phyloP scores from a whole-genome alignment of 2,888 invertebrate genomes.

The Shargacucullia verbasci region DNA sequence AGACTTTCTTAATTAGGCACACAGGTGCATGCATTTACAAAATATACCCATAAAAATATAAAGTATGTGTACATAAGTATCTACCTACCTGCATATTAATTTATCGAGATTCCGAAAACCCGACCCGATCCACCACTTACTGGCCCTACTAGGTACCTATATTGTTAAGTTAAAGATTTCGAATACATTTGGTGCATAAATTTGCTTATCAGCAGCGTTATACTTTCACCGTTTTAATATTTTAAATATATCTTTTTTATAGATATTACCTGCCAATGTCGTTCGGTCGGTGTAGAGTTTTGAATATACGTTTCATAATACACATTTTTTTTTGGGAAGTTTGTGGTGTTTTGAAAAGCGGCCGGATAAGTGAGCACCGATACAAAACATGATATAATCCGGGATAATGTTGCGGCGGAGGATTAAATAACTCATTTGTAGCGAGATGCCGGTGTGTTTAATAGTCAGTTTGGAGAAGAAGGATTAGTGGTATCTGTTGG shows the following conservation, averaged over 20 bases:
- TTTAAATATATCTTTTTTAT: constrained; percentile 60
- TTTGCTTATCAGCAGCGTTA: constrained; percentile 71
- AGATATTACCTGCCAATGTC: constrained; percentile 54
- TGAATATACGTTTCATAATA: constrained; percentile 55
- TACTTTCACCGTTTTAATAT: constrained; percentile 74
- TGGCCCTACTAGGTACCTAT: constrained; percentile 45
- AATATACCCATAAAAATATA: constrained; percentile 46
- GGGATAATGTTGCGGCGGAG: constrained; percentile 78
- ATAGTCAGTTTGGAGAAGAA: constrained; percentile 77
- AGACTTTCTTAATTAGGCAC: constrained; percentile 46
- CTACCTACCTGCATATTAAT: constrained; percentile 50
- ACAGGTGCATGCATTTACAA: constrained; percentile 46
- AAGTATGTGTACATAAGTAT: constrained; percentile 30
- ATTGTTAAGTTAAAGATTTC: constrained; percentile 63
- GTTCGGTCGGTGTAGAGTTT: constrained; percentile 56
- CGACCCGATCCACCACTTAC: constrained; percentile 34
- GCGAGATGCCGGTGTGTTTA: constrained; percentile 79
- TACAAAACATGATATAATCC: constrained; percentile 83
- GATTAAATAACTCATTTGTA: constrained; percentile 83
- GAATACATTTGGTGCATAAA: constrained; percentile 62
- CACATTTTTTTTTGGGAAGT: constrained; percentile 57
- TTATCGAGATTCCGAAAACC: constrained; percentile 49
- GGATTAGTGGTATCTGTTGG: constrained; percentile 81
- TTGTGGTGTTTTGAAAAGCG: constrained; percentile 71
- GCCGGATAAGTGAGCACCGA: constrained; percentile 74